Conservation (phyloP, 2,888 invertebrate genomes). For the Notodonta dromedarius region DNA sequence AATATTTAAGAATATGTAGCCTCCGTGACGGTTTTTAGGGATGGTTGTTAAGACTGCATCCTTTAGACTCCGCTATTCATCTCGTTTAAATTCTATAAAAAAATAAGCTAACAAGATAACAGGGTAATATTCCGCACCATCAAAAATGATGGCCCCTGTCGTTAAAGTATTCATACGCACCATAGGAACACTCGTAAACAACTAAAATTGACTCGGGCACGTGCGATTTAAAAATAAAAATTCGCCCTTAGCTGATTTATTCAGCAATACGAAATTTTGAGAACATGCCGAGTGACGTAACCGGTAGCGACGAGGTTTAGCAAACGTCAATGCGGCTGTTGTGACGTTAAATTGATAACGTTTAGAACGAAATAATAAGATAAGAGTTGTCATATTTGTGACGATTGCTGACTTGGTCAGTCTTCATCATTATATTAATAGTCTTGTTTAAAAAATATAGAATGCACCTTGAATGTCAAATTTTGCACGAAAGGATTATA, state of each 20-base stretch:
- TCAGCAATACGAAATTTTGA: slow-evolving; percentile 31
- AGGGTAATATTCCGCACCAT: slow-evolving; percentile 32
- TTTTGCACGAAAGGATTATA: no score
- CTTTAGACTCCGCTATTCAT: neutral
- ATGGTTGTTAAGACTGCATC: neutral
- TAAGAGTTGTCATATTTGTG: slow-evolving; percentile 38
- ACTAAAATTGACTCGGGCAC: slow-evolving; percentile 36
- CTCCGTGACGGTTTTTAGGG: no score
- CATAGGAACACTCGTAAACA: slow-evolving; percentile 42
- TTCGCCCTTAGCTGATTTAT: slow-evolving; percentile 30
- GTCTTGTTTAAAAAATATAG: no score
- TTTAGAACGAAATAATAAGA: neutral
- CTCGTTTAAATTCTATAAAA: neutral
- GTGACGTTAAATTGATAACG: slow-evolving; percentile 36
- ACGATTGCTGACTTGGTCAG: slow-evolving; percentile 11
- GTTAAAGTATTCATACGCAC: slow-evolving; percentile 33
- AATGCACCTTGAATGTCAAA: no score
- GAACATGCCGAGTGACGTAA: slow-evolving; percentile 44
- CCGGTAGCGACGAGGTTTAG: slow-evolving; percentile 36
- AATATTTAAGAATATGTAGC: no score
- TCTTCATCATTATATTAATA: no score
- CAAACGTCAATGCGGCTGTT: slow-evolving; percentile 48
- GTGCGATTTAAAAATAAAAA: slow-evolving; percentile 46
- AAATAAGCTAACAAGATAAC: slow-evolving; percentile 25
- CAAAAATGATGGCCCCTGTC: slow-evolving; percentile 31